Evolutionary conservation across 2,888 invertebrate species (phyloP), one percentile per base, ranked within the genome.

Genomic region (Mythimna pallens): DNA sequence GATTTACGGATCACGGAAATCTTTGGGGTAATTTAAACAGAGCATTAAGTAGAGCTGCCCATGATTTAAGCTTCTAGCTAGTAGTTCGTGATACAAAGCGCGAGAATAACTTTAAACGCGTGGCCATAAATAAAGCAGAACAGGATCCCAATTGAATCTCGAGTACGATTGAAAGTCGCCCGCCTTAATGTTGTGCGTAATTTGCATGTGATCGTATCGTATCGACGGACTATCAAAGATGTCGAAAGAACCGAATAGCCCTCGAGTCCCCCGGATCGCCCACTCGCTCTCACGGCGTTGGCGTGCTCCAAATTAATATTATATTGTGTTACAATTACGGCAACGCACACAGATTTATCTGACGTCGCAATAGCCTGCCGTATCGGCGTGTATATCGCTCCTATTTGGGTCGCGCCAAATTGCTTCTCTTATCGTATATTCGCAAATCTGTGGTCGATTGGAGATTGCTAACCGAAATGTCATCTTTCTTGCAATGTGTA

Each of bases 321-420:
- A 91, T 90, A 93, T 91, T 90, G 92, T 92, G 91, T 89, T 91
- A 92, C 92, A 92, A 92, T 90, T 91, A 91, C 88, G 88, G 89
- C 90, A 88, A 89, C 87, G 88, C 85, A 88, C 80, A 87, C 88
- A 89, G 89, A 90, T 87, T 86, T 88, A 88, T 89, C 89, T 86
- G 88, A 82, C 88, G 82, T 85, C 84, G 88, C 89, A 90, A 90
- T 87, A 87, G 85, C 79, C 61, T 55, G 76, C 80, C 86, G 83
- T 89, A 90, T 89, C 89, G 79, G 85, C 86, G 76, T 80, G 79
- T 85, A 83, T 88, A 88, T 89, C 89, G 87, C 73, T 83, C 75
- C 83, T 87, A 93, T 92, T 91, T 91, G 86, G 92, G 92, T 92
- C 91, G 87, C 79, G 54, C 87, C 85, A 90, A 89, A 91, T 90